Conservation (phyloP, 2,888 invertebrate genomes). For the Pasiphila rectangulata region DNA sequence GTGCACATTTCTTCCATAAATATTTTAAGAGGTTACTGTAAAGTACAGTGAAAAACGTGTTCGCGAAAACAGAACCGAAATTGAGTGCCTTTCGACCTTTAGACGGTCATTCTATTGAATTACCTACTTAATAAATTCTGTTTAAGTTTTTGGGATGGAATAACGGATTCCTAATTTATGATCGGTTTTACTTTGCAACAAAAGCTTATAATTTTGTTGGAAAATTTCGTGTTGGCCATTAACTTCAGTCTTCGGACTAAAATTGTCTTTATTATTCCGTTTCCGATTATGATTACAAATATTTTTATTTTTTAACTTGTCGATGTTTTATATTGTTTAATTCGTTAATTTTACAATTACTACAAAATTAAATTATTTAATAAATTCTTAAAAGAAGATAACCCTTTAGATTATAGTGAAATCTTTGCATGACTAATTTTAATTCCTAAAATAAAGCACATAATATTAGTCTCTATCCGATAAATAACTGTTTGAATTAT, state of each 20-base stretch:
- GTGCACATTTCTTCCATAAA: neutral
- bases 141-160: slow-evolving; percentile 54
- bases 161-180: slow-evolving; percentile 63
- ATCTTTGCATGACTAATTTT: too few species aligned
- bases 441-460: too few species aligned
- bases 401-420: too few species aligned
- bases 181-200: slow-evolving; percentile 62
- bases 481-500: too few species aligned
- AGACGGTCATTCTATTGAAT: slow-evolving; percentile 53
- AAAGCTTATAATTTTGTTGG: slow-evolving; percentile 61
- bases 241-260: slow-evolving; percentile 53
- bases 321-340: too few species aligned
- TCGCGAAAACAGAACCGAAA: slow-evolving; percentile 15
- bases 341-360: too few species aligned
- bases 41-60: slow-evolving; percentile 14
- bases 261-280: slow-evolving; percentile 14
- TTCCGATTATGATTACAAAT: too few species aligned
- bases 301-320: too few species aligned
- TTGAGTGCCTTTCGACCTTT: slow-evolving; percentile 20
- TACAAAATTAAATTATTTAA: too few species aligned
- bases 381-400: too few species aligned
- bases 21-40: neutral
- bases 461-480: too few species aligned
- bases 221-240: slow-evolving; percentile 48
- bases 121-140: slow-evolving; percentile 57